Percentiles rank a stretch among this genome's conserved stretches.
Conservation (phyloP, 1,140 invertebrate species). For the Diachasmimorpha longicaudata region DNA sequence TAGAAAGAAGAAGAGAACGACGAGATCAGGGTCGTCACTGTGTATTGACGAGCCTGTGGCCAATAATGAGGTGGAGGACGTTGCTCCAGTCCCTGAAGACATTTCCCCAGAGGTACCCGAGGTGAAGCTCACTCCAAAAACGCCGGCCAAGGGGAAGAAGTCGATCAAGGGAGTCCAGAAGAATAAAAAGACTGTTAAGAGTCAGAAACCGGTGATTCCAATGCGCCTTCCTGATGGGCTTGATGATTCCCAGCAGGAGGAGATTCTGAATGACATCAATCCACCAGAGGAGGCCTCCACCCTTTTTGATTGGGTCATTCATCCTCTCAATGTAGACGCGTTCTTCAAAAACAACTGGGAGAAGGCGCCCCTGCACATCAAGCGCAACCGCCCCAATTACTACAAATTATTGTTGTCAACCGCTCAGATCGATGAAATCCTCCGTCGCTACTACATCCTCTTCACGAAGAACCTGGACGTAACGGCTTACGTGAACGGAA, state of each 20-base stretch:
- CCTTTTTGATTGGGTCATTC: constrained; percentile 7
- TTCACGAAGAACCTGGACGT: constrained; percentile 91
- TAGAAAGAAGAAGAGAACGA: not conserved
- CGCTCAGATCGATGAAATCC: constrained; percentile 76
- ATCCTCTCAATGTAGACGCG: constrained; percentile 26
- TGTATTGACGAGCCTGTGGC: not conserved
- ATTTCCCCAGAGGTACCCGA: not conserved
- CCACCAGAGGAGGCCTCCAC: constrained; percentile 6
- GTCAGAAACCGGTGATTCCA: not conserved
- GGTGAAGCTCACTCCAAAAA: not conserved
- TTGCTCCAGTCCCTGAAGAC: too few relatives aligned
- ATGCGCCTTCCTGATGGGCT: not conserved
- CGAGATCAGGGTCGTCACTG: not conserved
- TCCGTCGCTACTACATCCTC: constrained; percentile 76
- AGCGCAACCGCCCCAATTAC: constrained; percentile 70
- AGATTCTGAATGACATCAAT: constrained; percentile 19
- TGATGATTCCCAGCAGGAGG: not conserved
- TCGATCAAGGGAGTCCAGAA: not conserved
- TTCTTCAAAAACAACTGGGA: constrained; percentile 74
- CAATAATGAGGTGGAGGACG: not conserved
- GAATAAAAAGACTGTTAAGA: not conserved
- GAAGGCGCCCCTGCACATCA: constrained; percentile 77
- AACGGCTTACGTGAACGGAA: constrained; percentile 81
- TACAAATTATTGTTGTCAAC: constrained; percentile 80
- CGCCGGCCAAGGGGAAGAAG: not conserved